Conservation (phyloP, 2,113 vertebrate species). For the Acanthisitta chloris region DNA sequence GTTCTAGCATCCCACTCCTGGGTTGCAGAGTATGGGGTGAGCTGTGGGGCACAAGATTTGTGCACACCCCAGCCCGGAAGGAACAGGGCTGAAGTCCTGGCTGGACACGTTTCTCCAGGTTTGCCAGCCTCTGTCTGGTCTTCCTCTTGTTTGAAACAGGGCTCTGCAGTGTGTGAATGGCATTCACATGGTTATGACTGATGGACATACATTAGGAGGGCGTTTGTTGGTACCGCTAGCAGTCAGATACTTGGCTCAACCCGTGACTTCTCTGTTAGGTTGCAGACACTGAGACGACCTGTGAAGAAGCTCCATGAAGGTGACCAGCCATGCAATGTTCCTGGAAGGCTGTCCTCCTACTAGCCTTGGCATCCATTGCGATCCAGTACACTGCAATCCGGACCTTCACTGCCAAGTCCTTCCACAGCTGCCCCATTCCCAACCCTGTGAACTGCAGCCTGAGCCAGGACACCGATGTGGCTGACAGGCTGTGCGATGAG, state of each 20-base stretch:
- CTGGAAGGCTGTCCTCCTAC: conserved; percentile 98
- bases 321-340: conserved; percentile 98
- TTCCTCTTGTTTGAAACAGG: background rate
- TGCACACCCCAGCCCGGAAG: background rate
- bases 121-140: background rate
- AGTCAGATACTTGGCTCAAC: background rate
- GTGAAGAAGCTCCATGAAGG: conserved; percentile 84
- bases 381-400: conserved; percentile 98
- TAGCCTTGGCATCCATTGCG: conserved; percentile 95
- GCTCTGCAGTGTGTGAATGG: background rate
- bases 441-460: conserved; percentile 84
- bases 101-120: background rate
- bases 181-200: background rate
- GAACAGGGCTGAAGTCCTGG: background rate
- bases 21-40: background rate
- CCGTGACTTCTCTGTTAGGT: conserved; percentile 38
- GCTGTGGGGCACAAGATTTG: background rate
- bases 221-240: background rate
- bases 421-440: conserved; percentile 87
- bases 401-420: conserved; percentile 93
- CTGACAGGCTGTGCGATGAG: conserved; percentile 88
- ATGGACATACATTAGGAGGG: background rate
- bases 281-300: conserved; percentile 55
- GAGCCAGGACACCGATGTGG: conserved; percentile 82
- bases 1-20: background rate